Base-by-base conservation (phyloP, 2,888 invertebrate genomes). In the Atherix ibis region DNA sequence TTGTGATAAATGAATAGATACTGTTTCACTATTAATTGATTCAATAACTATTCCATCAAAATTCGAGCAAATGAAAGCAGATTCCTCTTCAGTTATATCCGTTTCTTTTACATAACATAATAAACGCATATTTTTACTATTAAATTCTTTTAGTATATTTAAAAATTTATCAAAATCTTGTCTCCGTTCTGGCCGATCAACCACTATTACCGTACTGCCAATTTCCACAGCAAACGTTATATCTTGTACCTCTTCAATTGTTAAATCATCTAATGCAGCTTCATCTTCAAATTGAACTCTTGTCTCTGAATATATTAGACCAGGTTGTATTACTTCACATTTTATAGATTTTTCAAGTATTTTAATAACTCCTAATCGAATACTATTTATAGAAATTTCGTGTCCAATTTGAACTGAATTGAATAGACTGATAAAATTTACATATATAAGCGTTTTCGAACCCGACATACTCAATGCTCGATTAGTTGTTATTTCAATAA, bases 241-340 rank as follows among this genome's bases (percentile, higher is more conserved):
- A 26, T 58, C 55, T 37, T 58, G 56, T 2, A 58, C 37, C 32
- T 58, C 56, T 40, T 58, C 58, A 14, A 49, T 40, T 2, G 58
- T 56, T 3, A 55, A 17, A 4, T 38, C 10, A 29, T 30, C 25
- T 4, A 30, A 24, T 2, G 17, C 2, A 3, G n/a, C 16, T n/a
- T 30, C 16, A 12, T 12, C 17, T n/a, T 30, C 30, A 4, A 35
- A 13, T 12, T 30, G 24, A 4, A 35, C 35, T 17, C 18, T n/a
- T 26, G 14, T 35, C 18, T 30, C 26, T 4, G 24, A 10, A 5
- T 2, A 2, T 6, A 35, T 16, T 16, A 30, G 8, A 4, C 35
- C 35, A 18, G 25, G 30, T 13, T 16, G 29, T 1, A 35, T 24
- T 14, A 35, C 30, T 8, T 30, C 24, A 12, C 35, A 35, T 13